Evolutionary conservation across 2,888 invertebrate genomes (phyloP).

Genomic region (Acronicta leporina): DNA sequence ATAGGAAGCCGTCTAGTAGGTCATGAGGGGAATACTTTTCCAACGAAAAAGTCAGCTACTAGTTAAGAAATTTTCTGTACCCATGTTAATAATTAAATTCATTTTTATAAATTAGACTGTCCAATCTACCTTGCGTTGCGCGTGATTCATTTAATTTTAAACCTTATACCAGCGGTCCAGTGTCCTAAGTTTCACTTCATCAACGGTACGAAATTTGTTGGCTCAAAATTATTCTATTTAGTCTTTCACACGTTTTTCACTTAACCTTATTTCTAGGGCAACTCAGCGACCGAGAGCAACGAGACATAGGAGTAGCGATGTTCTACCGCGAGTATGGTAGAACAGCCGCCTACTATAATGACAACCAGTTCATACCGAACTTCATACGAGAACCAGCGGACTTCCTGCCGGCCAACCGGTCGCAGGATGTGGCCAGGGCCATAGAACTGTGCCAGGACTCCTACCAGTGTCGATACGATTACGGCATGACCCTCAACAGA

Average conservation of each 20-base stretch:
- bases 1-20: too few species aligned
- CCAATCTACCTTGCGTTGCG: too few species aligned
- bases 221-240: too few species aligned
- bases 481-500: slow-evolving; percentile 94
- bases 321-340: slow-evolving; percentile 94
- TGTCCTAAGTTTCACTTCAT: too few species aligned
- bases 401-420: slow-evolving; percentile 93
- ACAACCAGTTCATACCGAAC: slow-evolving; percentile 93
- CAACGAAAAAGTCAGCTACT: too few species aligned
- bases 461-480: slow-evolving; percentile 96
- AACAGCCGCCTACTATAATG: slow-evolving; percentile 94
- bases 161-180: too few species aligned
- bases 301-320: slow-evolving; percentile 92
- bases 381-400: slow-evolving; percentile 91
- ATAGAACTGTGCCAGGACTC: slow-evolving; percentile 93
- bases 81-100: too few species aligned
- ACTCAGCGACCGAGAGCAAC: slow-evolving; percentile 93
- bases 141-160: too few species aligned
- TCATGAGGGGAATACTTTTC: too few species aligned
- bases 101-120: too few species aligned
- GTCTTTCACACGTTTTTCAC: not conserved
- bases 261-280: slow-evolving; percentile 89
- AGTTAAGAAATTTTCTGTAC: too few species aligned
- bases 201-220: too few species aligned
- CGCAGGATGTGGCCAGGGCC: slow-evolving; percentile 90